A percentile compares a stretch with the other conserved stretches of the same genome.
These are phyloP conservation scores for Lichenostomus cassidix DNA, from an alignment of 2,113 vertebrate genomes.

Conservation along the genomic window DNA sequence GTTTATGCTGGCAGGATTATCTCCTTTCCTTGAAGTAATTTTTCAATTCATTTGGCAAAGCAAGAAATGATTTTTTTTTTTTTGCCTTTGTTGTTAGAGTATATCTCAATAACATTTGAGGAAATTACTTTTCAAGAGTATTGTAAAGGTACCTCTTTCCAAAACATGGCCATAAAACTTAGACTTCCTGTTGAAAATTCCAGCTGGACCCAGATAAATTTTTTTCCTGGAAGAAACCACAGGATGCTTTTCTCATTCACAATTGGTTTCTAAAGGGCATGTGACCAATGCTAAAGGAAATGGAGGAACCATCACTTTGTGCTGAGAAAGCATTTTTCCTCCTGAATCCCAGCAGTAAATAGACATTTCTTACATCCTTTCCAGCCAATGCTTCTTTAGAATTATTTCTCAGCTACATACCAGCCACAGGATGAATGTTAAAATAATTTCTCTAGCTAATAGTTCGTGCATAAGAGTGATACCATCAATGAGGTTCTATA, in stretches of 20 bases:
- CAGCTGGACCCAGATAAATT: background rate
- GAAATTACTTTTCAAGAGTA: background rate
- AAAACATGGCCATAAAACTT: background rate
- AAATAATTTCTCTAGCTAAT: background rate
- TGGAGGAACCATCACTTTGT: background rate
- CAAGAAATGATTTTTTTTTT: background rate
- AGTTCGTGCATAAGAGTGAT: background rate
- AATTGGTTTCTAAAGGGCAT: background rate
- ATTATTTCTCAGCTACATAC: background rate
- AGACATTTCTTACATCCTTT: background rate
- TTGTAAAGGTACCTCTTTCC: background rate
- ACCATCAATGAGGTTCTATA: background rate
- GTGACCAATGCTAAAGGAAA: background rate
- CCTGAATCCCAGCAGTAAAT: background rate
- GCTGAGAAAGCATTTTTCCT: background rate
- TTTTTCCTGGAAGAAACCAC: background rate
- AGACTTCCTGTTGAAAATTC: background rate
- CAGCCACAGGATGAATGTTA: background rate
- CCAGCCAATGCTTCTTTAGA: background rate
- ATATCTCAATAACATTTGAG: background rate
- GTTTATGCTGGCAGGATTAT: background rate
- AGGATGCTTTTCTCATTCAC: background rate
- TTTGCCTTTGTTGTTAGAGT: background rate
- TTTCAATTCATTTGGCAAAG: conserved; percentile 9
- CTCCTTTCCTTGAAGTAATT: background rate